Evolutionary conservation across 2,888 invertebrate genomes (phyloP), one percentile per base, ranked within the genome.

Genomic region (Lochmaea capreae): DNA sequence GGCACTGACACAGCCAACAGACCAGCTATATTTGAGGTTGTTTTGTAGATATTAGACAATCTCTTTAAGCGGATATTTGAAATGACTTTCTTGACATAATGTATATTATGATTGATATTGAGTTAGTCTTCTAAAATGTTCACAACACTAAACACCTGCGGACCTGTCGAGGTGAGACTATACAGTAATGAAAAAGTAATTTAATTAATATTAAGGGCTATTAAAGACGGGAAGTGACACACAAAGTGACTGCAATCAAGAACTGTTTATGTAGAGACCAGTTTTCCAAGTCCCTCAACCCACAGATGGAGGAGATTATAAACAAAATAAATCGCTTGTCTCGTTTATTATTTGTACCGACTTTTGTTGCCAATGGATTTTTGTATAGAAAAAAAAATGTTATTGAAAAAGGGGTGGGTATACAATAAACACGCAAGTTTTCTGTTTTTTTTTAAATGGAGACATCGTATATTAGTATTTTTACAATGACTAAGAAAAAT

Each of bases 171-270:
- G 74, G 70, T 52, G 75, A 75, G 70, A 74, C 74, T 72, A 68
- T 74, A 79, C 78, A 75, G 75, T 74, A 75, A 67, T 75, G 80
- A 81, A 82, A 82, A 78, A 79, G 78, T 80, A 82, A 83, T 84
- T 83, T 83, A 84, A 82, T 84, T 83, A 82, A 82, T 81, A 81
- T 81, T 80, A 82, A 78, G 79, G 78, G 80, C 82, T 81, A 83
- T 83, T 83, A 83, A 83, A 79, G 82, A 84, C 84, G 82, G 84
- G 83, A 84, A 84, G 81, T 81, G 73, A 75, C 81, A 83, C 57
- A 82, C 63, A 82, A 82, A 78, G 82, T 78, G 73, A 74, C 76
- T 78, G 78, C 76, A 76, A 79, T 76, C 72, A 74, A 75, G 77
- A 76, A 77, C 78, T 81, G 80, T 83, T 83, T 81, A 76, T 76